Percentiles rank a stretch among this genome's conserved stretches.
These are phyloP conservation scores for Actinernus sp. DNA, from an alignment of 92 coral and sea anemone species.

Conservation along the genomic window DNA sequence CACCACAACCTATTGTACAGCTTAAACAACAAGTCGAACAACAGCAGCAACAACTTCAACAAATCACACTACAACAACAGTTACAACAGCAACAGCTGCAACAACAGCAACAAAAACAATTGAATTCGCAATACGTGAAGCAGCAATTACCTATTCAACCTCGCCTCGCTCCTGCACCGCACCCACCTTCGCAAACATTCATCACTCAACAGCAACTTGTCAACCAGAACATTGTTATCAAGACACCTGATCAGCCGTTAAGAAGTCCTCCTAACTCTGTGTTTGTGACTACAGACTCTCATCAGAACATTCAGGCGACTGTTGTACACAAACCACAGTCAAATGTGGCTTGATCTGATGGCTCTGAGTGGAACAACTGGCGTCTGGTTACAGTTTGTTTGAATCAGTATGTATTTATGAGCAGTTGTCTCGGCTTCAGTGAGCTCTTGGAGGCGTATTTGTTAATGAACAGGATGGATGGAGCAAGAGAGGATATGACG, in stretches of 20 bases:
- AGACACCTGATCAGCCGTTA: slow-evolving; percentile 75
- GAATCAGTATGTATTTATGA: too few relatives aligned
- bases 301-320: slow-evolving; percentile 71
- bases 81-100: slow-evolving; percentile 75
- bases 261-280: slow-evolving; percentile 85
- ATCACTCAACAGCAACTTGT: slow-evolving; percentile 64
- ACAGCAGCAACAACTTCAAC: slow-evolving; percentile 75
- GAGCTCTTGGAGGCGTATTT: too few relatives aligned
- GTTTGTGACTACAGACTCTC: slow-evolving; percentile 76
- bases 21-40: slow-evolving; percentile 91
- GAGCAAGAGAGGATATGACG: too few relatives aligned
- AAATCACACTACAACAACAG: slow-evolving; percentile 70
- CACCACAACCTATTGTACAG: slow-evolving; percentile 85
- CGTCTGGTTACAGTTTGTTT: too few relatives aligned
- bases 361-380: not conserved
- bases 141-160: slow-evolving; percentile 94
- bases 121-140: slow-evolving; percentile 77
- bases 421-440: too few relatives aligned
- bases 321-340: slow-evolving; percentile 92
- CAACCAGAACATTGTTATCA: slow-evolving; percentile 77
- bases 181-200: slow-evolving; percentile 82
- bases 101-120: slow-evolving; percentile 79
- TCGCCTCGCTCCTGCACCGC: slow-evolving; percentile 96
- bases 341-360: slow-evolving; percentile 85
- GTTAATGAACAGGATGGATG: too few relatives aligned